Conservation (phyloP, 2,888 invertebrate genomes). For the Diplazon laetatorius region DNA sequence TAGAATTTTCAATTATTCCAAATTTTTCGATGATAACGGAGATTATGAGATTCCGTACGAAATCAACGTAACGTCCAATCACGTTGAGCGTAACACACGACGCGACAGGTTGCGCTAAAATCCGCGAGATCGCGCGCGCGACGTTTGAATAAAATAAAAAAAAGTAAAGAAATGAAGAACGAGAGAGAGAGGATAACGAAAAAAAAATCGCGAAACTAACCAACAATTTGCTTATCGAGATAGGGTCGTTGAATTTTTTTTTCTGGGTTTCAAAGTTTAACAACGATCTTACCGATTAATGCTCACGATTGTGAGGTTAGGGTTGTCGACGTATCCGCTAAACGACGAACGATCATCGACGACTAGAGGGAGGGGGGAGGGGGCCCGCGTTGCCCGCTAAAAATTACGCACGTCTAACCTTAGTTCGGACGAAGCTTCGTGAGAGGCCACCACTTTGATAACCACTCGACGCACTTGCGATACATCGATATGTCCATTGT, state of each 20-base stretch:
- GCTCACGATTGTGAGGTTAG: not conserved
- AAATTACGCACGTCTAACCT: constrained; percentile 72
- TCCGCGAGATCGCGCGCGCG: constrained; percentile 78
- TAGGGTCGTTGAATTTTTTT: constrained; percentile 35
- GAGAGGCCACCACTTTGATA: constrained; percentile 75
- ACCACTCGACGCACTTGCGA: constrained; percentile 14
- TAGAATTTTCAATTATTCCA: not conserved
- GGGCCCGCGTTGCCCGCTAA: constrained; percentile 63
- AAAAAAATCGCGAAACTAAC: constrained; percentile 78
- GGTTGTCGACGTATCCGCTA: too few relatives aligned
- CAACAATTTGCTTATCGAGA: too few relatives aligned
- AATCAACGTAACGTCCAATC: constrained; percentile 75
- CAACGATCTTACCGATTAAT: not conserved
- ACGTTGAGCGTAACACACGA: constrained; percentile 69
- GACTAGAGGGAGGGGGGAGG: too few relatives aligned
- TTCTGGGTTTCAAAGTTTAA: not conserved
- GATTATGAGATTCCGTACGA: not conserved
- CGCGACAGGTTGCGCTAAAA: constrained; percentile 67
- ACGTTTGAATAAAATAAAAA: constrained; percentile 65
- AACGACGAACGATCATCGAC: constrained; percentile 1
- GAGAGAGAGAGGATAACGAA: too few relatives aligned
- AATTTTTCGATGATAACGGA: not conserved
- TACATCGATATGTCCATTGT: constrained; percentile 10
- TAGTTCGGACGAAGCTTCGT: constrained; percentile 73
- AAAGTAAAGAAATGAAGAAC: constrained; percentile 23